Evolutionary conservation across 1,140 invertebrate species (phyloP).

Genomic region (Eupristina koningsbergeri): DNA sequence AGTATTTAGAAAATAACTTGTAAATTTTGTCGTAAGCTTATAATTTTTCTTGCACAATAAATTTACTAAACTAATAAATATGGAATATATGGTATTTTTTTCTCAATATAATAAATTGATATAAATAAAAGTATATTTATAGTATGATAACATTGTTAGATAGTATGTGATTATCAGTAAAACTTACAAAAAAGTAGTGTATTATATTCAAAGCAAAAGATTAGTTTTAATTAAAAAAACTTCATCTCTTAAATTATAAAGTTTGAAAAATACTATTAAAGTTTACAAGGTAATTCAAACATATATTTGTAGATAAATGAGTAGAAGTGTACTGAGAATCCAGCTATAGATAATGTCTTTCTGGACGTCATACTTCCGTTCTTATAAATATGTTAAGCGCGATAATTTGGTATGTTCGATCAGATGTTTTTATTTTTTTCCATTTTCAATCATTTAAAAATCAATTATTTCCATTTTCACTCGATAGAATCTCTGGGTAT

Average conservation of each 20-base stretch:
- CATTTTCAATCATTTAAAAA: not conserved
- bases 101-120: not conserved
- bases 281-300: not conserved
- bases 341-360: not conserved
- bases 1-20: not conserved
- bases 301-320: not conserved
- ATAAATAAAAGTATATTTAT: no score
- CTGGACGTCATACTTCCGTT: not conserved
- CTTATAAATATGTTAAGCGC: not conserved
- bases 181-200: not conserved
- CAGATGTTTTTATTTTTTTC: not conserved
- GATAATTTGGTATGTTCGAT: not conserved
- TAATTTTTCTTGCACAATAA: not conserved
- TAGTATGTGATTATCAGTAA: not conserved
- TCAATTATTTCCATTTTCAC: no score
- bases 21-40: not conserved
- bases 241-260: not conserved
- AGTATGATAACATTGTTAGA: no score
- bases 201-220: conserved; percentile 3
- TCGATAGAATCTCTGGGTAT: not conserved
- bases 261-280: not conserved
- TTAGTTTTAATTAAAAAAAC: conserved; percentile 9
- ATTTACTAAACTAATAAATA: not conserved
- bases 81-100: not conserved
- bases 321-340: not conserved